Conservation (phyloP, 2,888 invertebrate genomes). For the Candidula unifasciata region DNA sequence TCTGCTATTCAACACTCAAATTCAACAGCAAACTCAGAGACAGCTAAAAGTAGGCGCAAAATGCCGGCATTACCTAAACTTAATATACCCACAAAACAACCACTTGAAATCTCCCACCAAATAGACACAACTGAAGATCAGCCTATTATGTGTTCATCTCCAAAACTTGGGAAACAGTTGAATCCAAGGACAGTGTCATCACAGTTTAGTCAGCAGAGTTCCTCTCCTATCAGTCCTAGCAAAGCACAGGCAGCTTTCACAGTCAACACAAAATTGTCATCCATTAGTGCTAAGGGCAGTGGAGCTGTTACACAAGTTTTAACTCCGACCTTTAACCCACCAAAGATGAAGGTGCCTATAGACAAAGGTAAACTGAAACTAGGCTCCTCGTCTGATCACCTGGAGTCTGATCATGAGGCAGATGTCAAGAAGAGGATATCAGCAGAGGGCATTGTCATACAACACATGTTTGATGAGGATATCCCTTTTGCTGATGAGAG, state of each 20-base stretch:
- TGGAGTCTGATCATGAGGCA: slow-evolving; percentile 50
- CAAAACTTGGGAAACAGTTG: slow-evolving; percentile 28
- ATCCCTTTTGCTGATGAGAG: slow-evolving; percentile 74
- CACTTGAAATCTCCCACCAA: background rate
- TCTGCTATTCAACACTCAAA: background rate
- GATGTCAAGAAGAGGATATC: slow-evolving; percentile 65
- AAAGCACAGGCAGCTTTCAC: background rate
- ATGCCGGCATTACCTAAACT: slow-evolving; percentile 52
- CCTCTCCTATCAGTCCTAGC: slow-evolving; percentile 6
- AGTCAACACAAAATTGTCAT: background rate
- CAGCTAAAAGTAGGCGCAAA: slow-evolving; percentile 37
- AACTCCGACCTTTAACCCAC: background rate
- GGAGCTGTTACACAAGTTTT: background rate
- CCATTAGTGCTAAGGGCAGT: background rate
- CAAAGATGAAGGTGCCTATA: slow-evolving; percentile 60
- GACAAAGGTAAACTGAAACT: slow-evolving; percentile 63
- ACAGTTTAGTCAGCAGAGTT: background rate
- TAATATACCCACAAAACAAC: slow-evolving; percentile 39
- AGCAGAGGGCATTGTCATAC: slow-evolving; percentile 64
- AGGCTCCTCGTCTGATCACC: slow-evolving; percentile 54
- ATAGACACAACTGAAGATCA: background rate
- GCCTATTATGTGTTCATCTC: slow-evolving; percentile 47
- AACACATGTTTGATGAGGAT: slow-evolving; percentile 61
- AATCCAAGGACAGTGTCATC: slow-evolving; percentile 1
- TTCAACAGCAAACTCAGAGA: background rate